Evolutionary conservation across 2,113 vertebrate species (phyloP), one percentile per base, ranked within the genome.

Genomic region (Catharus fuscescens): DNA sequence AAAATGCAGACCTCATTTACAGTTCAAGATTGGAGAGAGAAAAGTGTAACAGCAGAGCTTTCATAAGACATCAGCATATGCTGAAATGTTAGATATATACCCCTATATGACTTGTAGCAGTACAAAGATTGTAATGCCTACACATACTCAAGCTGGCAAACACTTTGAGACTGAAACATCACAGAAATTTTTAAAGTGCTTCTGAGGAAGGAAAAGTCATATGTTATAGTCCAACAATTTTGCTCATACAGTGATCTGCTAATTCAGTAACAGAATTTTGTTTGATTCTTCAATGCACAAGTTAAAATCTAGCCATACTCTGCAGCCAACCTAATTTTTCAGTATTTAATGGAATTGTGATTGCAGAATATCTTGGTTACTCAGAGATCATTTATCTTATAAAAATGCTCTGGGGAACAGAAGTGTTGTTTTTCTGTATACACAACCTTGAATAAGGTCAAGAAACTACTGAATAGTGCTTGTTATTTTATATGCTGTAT

Each of bases 201-300:
- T 57, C 20, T 31, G 42, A 80, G 26, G 32, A 84, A 81, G 23
- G 8, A 88, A 86, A 84, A 80, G 4, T 1, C 10, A 84, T 44
- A 62, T 60, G 6, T 23, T 28, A 5, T 1, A 70, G 42, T 50
- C 54, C 36, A 60, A 65, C 28, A 42, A 3, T 26, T 86, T 74
- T 0, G 0, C 32, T 40, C 2, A 0, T 52, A 19, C 8, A 64
- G 34, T 9, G 38, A 32, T 86, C 32, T 79, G 38, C 38, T 53
- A 31, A 45, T 21, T 88, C 76, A 65, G 28, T 50, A 42, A 31
- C 6, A 76, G 8, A 56, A 67, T 65, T 48, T 59, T 48, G 28
- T 80, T 72, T 60, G 26, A 69, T 71, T 40, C 26, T 42, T 45
- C 62, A 79, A 38, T 10, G 19, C 2, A 2, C 32, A 59, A 12